A percentile compares a stretch with the other conserved stretches of the same genome.
Conservation (phyloP, 2,888 invertebrate genomes). For the Mimachlamys varia region DNA sequence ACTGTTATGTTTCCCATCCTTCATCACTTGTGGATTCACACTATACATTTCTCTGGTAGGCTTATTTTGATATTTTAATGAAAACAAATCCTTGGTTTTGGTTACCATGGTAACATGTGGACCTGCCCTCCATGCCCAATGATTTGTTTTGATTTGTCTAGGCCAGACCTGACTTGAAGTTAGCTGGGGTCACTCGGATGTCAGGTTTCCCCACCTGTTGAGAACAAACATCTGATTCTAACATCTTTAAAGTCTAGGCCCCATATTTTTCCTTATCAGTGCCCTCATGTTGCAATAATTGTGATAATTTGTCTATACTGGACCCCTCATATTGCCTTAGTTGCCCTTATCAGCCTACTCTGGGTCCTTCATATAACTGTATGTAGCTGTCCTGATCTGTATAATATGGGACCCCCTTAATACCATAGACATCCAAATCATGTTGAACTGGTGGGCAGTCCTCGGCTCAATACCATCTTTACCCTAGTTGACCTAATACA, state of each 20-base stretch:
- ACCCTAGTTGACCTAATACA: constrained; percentile 2
- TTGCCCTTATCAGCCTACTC: no score
- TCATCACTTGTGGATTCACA: background rate
- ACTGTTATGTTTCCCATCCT: background rate
- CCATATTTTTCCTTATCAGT: no score
- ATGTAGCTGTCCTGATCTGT: background rate
- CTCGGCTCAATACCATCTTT: background rate
- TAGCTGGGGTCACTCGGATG: background rate
- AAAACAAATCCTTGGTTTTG: background rate
- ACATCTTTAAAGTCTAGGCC: background rate
- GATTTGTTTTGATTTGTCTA: constrained; percentile 23
- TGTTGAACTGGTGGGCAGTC: background rate
- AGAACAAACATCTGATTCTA: background rate
- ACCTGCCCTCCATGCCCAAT: background rate
- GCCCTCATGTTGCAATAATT: background rate
- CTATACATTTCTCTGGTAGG: background rate
- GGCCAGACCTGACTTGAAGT: background rate
- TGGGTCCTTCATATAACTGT: background rate
- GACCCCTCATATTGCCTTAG: no score
- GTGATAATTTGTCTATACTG: background rate
- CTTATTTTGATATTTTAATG: background rate
- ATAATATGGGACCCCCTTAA: no score
- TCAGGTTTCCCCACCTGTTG: background rate
- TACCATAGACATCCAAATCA: no score
- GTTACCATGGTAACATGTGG: background rate